Conservation (phyloP, 2,888 invertebrate genomes). For the Brenthis daphne region DNA sequence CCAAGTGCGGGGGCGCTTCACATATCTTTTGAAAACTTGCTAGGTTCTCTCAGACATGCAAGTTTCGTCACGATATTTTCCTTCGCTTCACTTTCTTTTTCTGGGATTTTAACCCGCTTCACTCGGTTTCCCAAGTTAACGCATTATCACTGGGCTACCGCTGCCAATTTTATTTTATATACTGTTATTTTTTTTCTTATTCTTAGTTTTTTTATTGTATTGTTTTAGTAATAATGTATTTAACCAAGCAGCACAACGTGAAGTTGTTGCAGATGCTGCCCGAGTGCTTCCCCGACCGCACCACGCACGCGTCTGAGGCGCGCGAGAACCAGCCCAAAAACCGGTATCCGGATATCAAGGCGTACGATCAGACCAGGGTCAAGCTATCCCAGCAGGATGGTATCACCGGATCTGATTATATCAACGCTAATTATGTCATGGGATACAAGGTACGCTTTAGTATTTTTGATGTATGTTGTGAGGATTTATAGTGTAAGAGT, state of each 20-base stretch:
- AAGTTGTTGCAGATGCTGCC: constrained; percentile 86
- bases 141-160: no score
- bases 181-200: no score
- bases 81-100: not conserved
- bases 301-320: constrained; percentile 92
- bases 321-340: constrained; percentile 94
- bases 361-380: constrained; percentile 95
- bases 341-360: constrained; percentile 95
- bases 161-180: no score
- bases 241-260: constrained; percentile 37
- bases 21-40: no score
- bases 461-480: not conserved
- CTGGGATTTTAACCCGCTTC: no score
- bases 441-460: constrained; percentile 87
- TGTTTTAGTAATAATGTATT: constrained; percentile 28
- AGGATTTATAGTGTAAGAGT: no score
- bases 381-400: constrained; percentile 90
- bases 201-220: no score
- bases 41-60: no score
- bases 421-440: constrained; percentile 95
- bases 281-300: constrained; percentile 92
- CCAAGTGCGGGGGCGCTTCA: no score
- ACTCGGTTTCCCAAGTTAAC: no score
- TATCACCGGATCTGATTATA: constrained; percentile 92
- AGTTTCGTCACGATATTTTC: no score